These are phyloP conservation scores for Druceiella hillmani DNA, from an alignment of 2,888 invertebrate species.

Conservation along the genomic window DNA sequence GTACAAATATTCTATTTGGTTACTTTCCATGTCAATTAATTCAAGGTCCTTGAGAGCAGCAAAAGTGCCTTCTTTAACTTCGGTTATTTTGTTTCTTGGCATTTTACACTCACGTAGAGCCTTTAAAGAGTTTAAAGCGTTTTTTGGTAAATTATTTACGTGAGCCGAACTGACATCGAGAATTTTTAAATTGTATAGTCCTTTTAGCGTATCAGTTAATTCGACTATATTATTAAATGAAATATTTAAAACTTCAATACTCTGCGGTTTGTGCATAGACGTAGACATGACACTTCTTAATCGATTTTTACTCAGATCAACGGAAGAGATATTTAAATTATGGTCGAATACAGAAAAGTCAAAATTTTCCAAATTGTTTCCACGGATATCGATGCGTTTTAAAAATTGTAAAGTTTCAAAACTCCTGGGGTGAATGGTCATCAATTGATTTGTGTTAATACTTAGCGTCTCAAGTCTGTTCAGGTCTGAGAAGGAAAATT, in stretches of 20 bases:
- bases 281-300: conserved; percentile 61
- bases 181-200: conserved; percentile 61
- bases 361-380: conserved; percentile 69
- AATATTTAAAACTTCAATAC: conserved; percentile 68
- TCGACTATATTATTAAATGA: conserved; percentile 72
- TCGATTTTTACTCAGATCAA: conserved; percentile 74
- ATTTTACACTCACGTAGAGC: conserved; percentile 66
- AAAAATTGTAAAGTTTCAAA: conserved; percentile 59
- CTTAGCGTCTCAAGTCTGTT: conserved; percentile 67
- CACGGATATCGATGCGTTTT: conserved; percentile 66
- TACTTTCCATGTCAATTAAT: conserved; percentile 73
- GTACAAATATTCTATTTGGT: conserved; percentile 71
- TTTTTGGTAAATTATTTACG: conserved; percentile 62
- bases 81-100: conserved; percentile 68
- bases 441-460: conserved; percentile 67
- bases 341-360: conserved; percentile 64
- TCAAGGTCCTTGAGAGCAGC: conserved; percentile 64
- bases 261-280: conserved; percentile 57
- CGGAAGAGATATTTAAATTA: conserved; percentile 54
- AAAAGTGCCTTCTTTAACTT: conserved; percentile 66
- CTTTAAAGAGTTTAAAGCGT: conserved; percentile 63
- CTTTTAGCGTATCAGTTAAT: conserved; percentile 65
- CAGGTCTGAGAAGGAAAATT: conserved; percentile 64
- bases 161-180: conserved; percentile 77
- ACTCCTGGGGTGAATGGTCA: conserved; percentile 58